Evolutionary conservation across 2,888 invertebrate genomes (phyloP), one percentile per base, ranked within the genome.

Genomic region (Mallateleia sp.): DNA sequence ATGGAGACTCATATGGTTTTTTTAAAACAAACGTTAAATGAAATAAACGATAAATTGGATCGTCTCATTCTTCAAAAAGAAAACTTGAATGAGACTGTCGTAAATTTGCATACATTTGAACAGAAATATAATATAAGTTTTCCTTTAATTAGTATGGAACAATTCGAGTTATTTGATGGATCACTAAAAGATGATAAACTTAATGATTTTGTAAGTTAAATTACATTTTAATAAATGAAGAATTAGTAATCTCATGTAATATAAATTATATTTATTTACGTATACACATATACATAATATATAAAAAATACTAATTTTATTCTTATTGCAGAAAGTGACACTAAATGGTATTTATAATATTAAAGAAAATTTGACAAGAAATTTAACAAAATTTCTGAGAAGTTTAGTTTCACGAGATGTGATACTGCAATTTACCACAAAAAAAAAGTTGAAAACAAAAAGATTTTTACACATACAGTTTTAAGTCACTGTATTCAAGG

Each of bases 391-490:
- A 50, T 18, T 50, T 2, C 11, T 50, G 11, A 14, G 50, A 18
- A 50, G 18, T 50, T 18, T 50, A 18, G 6, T 50, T 50, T 50
- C 50, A 7, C 18, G 50, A 50, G 50, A 50, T 18, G 18, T 50
- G 20, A 20, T 50, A 50, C 18, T 50, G 20, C 50, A 50, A 22
- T 50, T 50, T 50, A 50, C 50, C 18, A 50, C 50, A 50, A 50
- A 50, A 22, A 50, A 50, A 50, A 50, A 50, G 50, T 50, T 18
- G 50, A 50, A 18, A 50, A 50, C 18, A 50, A 50, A 50, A 50
- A 11, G 14, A 14, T 38, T 11, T 38, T 38, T 38, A 11, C 11
- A 11, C 38, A 38, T 38, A 38, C 38, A 38, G 14, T 11, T 38
- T 38, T 38, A 38, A 38, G 38, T 38, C 7, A 38, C 7, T 38